Base-by-base conservation (phyloP, 2,797 vertebrate genomes). In the Phoeniculus purpureus region DNA sequence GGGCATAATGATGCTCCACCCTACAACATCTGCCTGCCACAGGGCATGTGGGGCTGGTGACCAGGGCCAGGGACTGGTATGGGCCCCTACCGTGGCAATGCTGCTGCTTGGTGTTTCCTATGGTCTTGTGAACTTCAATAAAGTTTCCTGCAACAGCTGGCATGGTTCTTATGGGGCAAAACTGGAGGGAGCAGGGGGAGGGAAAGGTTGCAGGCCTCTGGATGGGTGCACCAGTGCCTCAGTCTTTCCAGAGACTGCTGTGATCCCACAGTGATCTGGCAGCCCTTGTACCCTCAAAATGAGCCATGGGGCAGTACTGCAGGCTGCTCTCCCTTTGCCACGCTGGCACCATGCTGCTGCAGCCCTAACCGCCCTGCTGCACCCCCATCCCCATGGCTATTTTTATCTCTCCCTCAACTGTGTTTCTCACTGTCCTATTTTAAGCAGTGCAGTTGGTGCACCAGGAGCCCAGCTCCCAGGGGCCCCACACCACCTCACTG, bases 351-450 rank as follows among this genome's bases (percentile, higher is more conserved):
- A 0, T 51, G 40, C 91, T 94, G 76, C 68, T 12, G 29, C 65
- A 66, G 83, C 86, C 32, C 47, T 94, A 86, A 77, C 77, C 2
- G 17, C 4, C 1, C 62, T 3, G 7, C 34, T 1, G 1, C 76
- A 25, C 93, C 75, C 74, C 79, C 81, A 75, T 85, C 81, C 73
- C 73, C 85, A 75, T 0, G 16, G 95, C 78, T 93, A 95, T 93
- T 94, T 89, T 81, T 89, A 86, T 70, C 68, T 8, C 65, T 18
- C 58, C 75, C 85, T 77, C 52, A 73, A 19, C 77, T 5, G 45
- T 91, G 76, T 95, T 97, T 95, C 96, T 95, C 95, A 87, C 96
- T 95, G 43, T 89, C 70, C 96, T 98, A 97, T 97, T 98, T 97
- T 96, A 95, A 96, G 95, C 85, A 0, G 54, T 3, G 15, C 90